Conservation (phyloP, 2,797 vertebrate species). For the Aeoliscus strigatus region DNA sequence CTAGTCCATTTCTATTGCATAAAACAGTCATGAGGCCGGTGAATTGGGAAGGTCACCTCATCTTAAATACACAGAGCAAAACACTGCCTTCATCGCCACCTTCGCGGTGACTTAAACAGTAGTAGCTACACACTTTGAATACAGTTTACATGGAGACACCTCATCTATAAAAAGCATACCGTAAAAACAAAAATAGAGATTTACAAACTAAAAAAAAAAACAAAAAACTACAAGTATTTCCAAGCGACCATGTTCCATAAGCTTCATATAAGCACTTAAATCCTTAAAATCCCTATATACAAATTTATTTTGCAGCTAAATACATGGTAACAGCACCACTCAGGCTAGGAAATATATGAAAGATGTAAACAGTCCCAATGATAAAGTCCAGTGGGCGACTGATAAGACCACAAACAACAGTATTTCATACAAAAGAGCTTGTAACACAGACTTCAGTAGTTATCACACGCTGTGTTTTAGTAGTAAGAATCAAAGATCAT, state of each 20-base stretch:
- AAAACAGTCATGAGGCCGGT: conserved; percentile 67
- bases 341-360: conserved; percentile 73
- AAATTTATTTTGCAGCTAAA: conserved; percentile 87
- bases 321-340: conserved; percentile 78
- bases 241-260: conserved; percentile 73
- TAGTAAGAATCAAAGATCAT: conserved; percentile 61
- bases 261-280: conserved; percentile 90
- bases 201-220: conserved; percentile 68
- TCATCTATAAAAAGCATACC: conserved; percentile 73
- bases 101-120: conserved; percentile 60
- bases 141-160: conserved; percentile 68
- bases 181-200: conserved; percentile 70
- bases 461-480: conserved; percentile 71
- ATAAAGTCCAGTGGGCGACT: conserved; percentile 71
- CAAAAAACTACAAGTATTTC: conserved; percentile 64
- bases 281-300: conserved; percentile 86
- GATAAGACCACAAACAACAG: conserved; percentile 73
- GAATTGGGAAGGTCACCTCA: conserved; percentile 61
- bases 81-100: conserved; percentile 68
- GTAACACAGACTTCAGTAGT: conserved; percentile 75
- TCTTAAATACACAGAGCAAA: conserved; percentile 68
- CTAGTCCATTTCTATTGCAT: conserved; percentile 73
- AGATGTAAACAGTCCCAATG: conserved; percentile 75
- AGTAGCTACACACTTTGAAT: conserved; percentile 73
- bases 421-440: conserved; percentile 71